phyloP scores from a whole-genome alignment of 2,888 invertebrate species.

The Acleris literana region DNA sequence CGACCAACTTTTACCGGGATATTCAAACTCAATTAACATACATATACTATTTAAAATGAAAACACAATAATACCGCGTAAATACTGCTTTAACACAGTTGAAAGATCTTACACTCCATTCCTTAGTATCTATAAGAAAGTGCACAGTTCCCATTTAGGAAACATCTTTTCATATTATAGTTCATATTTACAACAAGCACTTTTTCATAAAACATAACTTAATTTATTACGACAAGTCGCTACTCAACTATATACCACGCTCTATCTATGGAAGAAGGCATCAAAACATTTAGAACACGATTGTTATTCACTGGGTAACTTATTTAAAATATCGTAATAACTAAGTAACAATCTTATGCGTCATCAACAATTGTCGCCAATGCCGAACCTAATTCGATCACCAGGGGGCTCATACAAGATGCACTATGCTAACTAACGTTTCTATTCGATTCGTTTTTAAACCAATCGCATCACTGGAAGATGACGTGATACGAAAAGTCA shows the following conservation, averaged over 20 bases:
- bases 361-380: constrained; percentile 14
- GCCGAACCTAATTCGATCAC: not conserved
- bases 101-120: constrained; percentile 2
- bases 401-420: too few species aligned
- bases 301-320: constrained; percentile 40
- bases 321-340: constrained; percentile 33
- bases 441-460: too few species aligned
- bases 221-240: not conserved
- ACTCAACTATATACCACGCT: not conserved
- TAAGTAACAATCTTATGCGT: constrained; percentile 39
- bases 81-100: constrained; percentile 29
- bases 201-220: not conserved
- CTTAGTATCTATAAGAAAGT: constrained; percentile 3
- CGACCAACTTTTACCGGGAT: not conserved
- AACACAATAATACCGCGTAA: constrained; percentile 26
- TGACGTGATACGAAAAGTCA: too few species aligned
- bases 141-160: constrained; percentile 6
- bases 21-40: not conserved
- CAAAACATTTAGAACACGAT: not conserved
- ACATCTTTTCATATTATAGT: constrained; percentile 10
- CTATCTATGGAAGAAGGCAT: not conserved
- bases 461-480: too few species aligned
- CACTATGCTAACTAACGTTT: too few species aligned
- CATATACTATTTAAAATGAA: constrained; percentile 8
- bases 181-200: constrained; percentile 29